phyloP scores from a whole-genome alignment of 2,888 invertebrate genomes.

The Cancer borealis region DNA sequence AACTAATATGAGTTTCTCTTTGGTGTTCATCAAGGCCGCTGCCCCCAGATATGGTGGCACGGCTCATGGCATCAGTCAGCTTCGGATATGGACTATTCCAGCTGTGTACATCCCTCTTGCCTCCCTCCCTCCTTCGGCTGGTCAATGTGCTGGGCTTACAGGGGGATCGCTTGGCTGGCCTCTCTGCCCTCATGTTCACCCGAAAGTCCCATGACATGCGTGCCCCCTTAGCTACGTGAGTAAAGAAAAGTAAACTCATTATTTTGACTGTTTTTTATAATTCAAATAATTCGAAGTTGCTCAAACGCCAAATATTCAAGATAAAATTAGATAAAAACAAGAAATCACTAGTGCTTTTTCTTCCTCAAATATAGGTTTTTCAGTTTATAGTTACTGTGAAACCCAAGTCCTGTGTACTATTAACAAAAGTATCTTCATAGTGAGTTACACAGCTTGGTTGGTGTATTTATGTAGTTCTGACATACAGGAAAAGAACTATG shows the following conservation, averaged over 20 bases:
- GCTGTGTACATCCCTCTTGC: constrained; percentile 85
- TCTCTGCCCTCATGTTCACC: constrained; percentile 71
- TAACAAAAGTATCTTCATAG: too few relatives aligned
- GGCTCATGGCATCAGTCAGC: constrained; percentile 86
- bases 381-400: too few relatives aligned
- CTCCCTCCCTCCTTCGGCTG: constrained; percentile 83
- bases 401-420: too few relatives aligned
- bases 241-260: neutral
- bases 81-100: constrained; percentile 87
- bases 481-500: too few relatives aligned
- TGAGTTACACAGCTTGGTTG: too few relatives aligned
- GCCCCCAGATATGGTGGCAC: constrained; percentile 82
- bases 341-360: too few relatives aligned
- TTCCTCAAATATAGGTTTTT: too few relatives aligned
- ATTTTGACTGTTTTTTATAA: neutral
- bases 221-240: constrained; percentile 73
- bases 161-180: constrained; percentile 71
- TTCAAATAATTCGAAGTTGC: neutral
- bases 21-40: constrained; percentile 78
- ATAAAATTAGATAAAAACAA: neutral
- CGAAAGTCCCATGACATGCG: constrained; percentile 72
- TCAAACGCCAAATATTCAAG: neutral
- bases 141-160: constrained; percentile 73
- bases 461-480: too few relatives aligned
- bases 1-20: neutral